Conservation (phyloP, 2,113 vertebrate species). For the Catharus minimus region DNA sequence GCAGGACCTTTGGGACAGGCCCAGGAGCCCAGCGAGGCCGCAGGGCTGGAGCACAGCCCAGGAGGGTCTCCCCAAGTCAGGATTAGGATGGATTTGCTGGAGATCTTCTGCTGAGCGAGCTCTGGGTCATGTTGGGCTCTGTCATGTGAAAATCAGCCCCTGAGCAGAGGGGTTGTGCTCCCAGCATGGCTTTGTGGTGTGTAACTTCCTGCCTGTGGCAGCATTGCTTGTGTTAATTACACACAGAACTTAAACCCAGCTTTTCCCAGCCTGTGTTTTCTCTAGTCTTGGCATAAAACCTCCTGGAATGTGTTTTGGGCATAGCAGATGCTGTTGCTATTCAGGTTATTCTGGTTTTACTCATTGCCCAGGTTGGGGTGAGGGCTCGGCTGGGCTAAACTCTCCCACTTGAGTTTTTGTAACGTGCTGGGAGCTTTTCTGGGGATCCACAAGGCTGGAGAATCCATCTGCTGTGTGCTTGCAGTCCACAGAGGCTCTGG, state of each 20-base stretch:
- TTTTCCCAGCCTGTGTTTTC: neutral
- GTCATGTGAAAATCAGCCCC: fast-evolving
- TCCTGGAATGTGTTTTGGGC: fast-evolving
- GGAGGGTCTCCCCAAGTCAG: fast-evolving
- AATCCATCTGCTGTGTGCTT: neutral
- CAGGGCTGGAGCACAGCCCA: neutral
- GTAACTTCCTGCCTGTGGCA: neutral
- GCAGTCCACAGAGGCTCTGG: constrained; percentile 93
- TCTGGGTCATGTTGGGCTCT: fast-evolving
- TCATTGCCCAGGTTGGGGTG: fast-evolving
- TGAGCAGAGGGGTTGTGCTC: fast-evolving
- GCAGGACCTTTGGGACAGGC: neutral
- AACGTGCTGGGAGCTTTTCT: fast-evolving
- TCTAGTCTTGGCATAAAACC: fast-evolving
- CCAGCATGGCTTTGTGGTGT: fast-evolving
- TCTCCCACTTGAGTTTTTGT: fast-evolving
- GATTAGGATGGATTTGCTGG: fast-evolving
- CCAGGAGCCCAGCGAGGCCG: fast-evolving
- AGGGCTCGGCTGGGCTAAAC: neutral
- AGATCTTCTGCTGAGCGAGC: fast-evolving
- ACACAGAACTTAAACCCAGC: fast-evolving
- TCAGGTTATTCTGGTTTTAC: neutral
- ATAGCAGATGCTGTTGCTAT: neutral
- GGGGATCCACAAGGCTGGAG: no score
- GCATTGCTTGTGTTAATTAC: fast-evolving